A percentile compares a stretch with the other conserved stretches of the same genome.
phyloP scores from a whole-genome alignment of 2,888 invertebrate species.

The Eristalinus aeneus region DNA sequence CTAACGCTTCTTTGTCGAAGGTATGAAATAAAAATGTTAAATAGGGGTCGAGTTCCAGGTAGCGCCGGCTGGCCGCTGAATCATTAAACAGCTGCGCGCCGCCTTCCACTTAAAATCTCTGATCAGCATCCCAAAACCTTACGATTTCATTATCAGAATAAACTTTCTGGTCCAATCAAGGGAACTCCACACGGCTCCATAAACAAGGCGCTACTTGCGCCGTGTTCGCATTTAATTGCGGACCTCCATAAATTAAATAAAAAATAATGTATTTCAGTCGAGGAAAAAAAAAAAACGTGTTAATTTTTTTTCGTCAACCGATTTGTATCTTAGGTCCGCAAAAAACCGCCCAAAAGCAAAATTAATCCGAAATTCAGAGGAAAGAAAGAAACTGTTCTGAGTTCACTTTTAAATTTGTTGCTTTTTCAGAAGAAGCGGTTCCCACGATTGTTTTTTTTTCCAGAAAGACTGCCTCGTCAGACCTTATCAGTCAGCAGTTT shows the following conservation, averaged over 20 bases:
- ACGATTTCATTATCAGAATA: conserved; percentile 1
- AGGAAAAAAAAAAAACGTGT: background rate
- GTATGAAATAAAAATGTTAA: background rate
- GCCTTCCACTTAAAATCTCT: background rate
- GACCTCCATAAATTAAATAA: conserved; percentile 64
- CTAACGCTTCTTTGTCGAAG: background rate
- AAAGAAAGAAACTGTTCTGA: background rate
- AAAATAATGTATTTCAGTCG: conserved; percentile 23
- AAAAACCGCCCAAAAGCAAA: background rate
- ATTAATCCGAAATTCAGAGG: background rate
- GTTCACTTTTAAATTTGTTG: conserved; percentile 21
- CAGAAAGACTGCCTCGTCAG: background rate
- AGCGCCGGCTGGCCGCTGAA: background rate
- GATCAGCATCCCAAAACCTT: background rate
- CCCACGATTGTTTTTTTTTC: conserved; percentile 41
- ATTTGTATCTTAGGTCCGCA: conserved; percentile 41
- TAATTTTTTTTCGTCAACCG: background rate
- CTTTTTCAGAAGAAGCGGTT: conserved; percentile 23
- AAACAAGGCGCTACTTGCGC: conserved; percentile 60
- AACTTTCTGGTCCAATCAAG: conserved; percentile 5
- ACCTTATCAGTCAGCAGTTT: conserved; percentile 23
- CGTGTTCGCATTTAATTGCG: conserved; percentile 50
- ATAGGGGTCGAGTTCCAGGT: background rate
- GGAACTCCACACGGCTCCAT: conserved; percentile 29
- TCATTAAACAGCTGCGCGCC: background rate